Conservation (phyloP, 92 coral and sea anemone genomes). For the Chrysogorgia sp. region DNA sequence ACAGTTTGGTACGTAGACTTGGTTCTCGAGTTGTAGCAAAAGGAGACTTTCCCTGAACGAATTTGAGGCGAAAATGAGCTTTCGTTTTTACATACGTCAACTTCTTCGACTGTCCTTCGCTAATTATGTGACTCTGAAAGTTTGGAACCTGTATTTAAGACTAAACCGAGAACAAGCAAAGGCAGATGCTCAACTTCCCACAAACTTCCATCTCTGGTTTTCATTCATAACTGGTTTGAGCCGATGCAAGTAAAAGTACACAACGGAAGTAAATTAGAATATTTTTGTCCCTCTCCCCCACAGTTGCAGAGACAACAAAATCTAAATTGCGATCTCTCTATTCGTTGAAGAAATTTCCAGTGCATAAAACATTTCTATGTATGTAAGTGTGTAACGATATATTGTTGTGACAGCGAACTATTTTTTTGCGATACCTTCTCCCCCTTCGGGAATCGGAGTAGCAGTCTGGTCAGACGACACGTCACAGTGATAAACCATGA, state of each 20-base stretch:
- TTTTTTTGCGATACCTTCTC: too few relatives aligned
- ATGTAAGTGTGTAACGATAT: too few relatives aligned
- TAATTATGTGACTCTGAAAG: not conserved
- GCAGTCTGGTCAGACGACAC: too few relatives aligned
- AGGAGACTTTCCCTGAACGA: not conserved
- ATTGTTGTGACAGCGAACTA: too few relatives aligned
- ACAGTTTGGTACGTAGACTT: not conserved
- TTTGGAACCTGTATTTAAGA: not conserved
- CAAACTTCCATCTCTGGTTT: not conserved
- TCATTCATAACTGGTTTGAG: conserved; percentile 2
- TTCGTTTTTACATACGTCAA: not conserved
- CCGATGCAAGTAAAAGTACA: not conserved
- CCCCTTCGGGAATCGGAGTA: too few relatives aligned
- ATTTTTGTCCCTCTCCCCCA: not conserved
- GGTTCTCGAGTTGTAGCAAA: not conserved
- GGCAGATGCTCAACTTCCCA: not conserved
- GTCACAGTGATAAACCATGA: too few relatives aligned
- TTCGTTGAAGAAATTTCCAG: too few relatives aligned
- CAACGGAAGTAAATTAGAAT: not conserved
- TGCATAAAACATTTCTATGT: too few relatives aligned
- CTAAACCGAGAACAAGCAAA: not conserved
- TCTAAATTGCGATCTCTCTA: too few relatives aligned
- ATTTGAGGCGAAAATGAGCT: not conserved
- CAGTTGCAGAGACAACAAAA: too few relatives aligned
- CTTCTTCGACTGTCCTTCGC: not conserved